phyloP scores from a whole-genome alignment of 2,888 invertebrate species.

The Agapostemon virescens region DNA sequence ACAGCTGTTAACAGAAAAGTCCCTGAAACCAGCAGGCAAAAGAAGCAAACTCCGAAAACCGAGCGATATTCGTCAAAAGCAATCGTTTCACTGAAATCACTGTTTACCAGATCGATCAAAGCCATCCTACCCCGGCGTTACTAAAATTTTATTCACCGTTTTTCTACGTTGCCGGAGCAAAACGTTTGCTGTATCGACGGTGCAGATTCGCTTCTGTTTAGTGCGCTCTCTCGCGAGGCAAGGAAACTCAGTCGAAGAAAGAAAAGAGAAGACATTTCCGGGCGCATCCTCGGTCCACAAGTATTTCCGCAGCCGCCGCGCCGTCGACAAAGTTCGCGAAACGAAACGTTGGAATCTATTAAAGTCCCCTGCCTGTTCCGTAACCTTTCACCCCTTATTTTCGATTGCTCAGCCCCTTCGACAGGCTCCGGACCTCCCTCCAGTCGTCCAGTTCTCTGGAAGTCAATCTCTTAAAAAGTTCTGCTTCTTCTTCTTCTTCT shows the following conservation, averaged over 20 bases:
- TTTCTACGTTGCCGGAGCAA: not conserved
- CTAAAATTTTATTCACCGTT: not conserved
- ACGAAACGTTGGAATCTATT: constrained; percentile 72
- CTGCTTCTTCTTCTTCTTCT: constrained; percentile 41
- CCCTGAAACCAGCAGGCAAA: not conserved
- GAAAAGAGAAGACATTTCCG: constrained; percentile 26
- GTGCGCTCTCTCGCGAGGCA: constrained; percentile 4
- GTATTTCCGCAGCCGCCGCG: constrained; percentile 45
- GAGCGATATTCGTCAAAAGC: not conserved
- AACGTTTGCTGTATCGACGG: not conserved
- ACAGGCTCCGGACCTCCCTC: not conserved
- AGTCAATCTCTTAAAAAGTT: constrained; percentile 79
- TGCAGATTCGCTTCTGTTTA: not conserved
- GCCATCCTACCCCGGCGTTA: not conserved
- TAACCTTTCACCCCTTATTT: constrained; percentile 63
- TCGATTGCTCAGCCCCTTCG: constrained; percentile 63
- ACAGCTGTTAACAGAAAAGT: not conserved
- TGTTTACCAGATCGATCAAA: constrained; percentile 2
- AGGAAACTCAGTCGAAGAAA: constrained; percentile 9
- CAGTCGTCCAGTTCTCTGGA: constrained; percentile 47
- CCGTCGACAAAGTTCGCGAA: constrained; percentile 55
- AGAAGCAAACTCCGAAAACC: not conserved
- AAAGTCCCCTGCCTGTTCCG: constrained; percentile 62
- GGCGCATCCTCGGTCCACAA: constrained; percentile 28
- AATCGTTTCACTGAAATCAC: not conserved